Conservation (phyloP, 1,140 invertebrate species). For the Sitodiplosis mosellana region DNA sequence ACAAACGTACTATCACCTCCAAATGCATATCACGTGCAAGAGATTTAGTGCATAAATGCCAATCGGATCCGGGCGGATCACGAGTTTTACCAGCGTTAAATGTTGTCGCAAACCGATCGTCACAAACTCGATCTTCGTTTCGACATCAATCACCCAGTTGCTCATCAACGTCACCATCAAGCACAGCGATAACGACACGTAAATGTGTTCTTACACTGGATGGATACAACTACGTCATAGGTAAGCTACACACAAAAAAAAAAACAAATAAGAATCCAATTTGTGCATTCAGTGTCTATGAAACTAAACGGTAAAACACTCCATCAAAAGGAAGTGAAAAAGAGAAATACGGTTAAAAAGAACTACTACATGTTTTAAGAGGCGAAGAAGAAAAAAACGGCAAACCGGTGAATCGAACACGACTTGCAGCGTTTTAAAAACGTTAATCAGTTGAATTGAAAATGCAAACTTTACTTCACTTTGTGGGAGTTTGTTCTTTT, state of each 20-base stretch:
- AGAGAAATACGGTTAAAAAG: background rate
- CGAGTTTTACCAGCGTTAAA: conserved; percentile 8
- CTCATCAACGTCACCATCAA: conserved; percentile 1
- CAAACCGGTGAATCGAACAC: background rate
- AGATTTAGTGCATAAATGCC: conserved; percentile 11
- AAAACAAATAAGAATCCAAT: too few relatives aligned
- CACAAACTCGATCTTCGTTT: too few relatives aligned
- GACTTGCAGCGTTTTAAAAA: background rate
- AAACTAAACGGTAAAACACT: background rate
- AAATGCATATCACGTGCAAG: conserved; percentile 5
- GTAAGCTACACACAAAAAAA: conserved; percentile 31
- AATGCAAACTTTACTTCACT: background rate
- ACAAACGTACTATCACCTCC: conserved; percentile 5
- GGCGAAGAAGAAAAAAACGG: too few relatives aligned
- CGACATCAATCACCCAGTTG: background rate
- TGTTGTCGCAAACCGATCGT: too few relatives aligned
- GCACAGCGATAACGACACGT: conserved; percentile 30
- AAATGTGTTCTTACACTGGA: conserved; percentile 61
- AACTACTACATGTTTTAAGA: too few relatives aligned
- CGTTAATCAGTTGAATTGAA: background rate
- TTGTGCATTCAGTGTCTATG: background rate
- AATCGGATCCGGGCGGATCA: conserved; percentile 15
- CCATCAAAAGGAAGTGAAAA: background rate
- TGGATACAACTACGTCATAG: conserved; percentile 65
- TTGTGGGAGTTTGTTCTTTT: background rate